These are phyloP conservation scores for Psilopogon haemacephalus DNA, from an alignment of 2,113 vertebrate genomes.

Conservation along the genomic window DNA sequence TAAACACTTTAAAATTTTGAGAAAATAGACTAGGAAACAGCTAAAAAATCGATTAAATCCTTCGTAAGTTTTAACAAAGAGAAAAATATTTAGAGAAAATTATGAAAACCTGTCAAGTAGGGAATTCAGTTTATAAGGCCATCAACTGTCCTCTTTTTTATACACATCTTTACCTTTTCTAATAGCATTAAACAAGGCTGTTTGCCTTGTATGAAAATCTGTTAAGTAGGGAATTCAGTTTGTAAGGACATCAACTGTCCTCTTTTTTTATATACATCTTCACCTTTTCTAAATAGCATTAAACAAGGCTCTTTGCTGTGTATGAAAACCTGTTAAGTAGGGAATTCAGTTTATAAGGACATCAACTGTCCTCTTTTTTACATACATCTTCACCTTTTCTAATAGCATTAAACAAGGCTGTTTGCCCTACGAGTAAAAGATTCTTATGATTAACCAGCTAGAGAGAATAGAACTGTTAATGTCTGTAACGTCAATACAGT, in stretches of 20 bases:
- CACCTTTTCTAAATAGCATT: neutral
- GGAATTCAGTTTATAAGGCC: neutral
- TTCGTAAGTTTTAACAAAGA: neutral
- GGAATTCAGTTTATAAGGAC: neutral
- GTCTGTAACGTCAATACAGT: neutral
- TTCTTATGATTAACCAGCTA: neutral
- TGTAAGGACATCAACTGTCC: neutral
- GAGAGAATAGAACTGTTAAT: neutral
- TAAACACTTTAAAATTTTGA: neutral
- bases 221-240: neutral
- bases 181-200: neutral
- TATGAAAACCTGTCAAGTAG: neutral
- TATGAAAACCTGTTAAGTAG: neutral
- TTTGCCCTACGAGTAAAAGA: neutral
- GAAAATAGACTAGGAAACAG: neutral
- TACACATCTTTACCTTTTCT: no score
- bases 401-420: neutral
- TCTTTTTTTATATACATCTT: neutral
- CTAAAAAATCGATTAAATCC: neutral
- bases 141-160: neutral
- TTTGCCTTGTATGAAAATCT: no score
- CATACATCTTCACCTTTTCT: neutral
- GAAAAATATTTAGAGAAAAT: neutral
- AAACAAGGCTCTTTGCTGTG: no score
- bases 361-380: neutral